Base-by-base conservation (phyloP, 2,888 invertebrate genomes). In the Lissonota sp. region DNA sequence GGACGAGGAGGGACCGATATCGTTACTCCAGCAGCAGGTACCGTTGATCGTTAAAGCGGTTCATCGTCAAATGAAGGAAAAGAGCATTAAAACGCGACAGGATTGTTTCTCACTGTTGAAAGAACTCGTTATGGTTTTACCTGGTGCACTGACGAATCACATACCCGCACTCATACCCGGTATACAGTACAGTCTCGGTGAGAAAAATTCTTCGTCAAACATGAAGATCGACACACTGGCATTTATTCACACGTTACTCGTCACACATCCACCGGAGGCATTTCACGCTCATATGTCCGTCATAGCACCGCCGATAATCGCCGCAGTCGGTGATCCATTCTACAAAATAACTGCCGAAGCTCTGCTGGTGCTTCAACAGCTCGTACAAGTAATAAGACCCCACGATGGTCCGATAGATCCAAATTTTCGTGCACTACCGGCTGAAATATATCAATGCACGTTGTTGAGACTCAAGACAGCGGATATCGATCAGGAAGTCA, bases 261-360 rank as follows among this genome's bases (percentile, higher is more conserved):
- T 96, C 64, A 96, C 97, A 2, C 98, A 98, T 92, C 94, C 94
- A 51, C 95, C 96, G 0, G 95, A 94, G 86, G 96, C 96, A 1
- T 98, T 99, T 93, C 96, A 97, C 87, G 94, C 95, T 4, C 97
- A 97, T 92, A 96, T 97, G 91, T 94, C 94, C 1, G 95, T 96
- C 39, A 93, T 98, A 55, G 94, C 97, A 82, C 97, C 97, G 7
- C 96, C 98, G 4, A 96, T 99, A 63, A 96, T 98, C 63, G 94
- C 96, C 79, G 97, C 98, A 49, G 98, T 99, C 37, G 96, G 96
- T 70, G 99, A 99, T 94, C 96, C 96, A 58, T 99, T 99, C 94
- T 99, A 99, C 94, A 99, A 99, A 94, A 99, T 99, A 87, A 98
- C 98, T 1, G 99, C 99, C 0, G 99, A 99, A 92, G 99, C 99